Base-by-base conservation (phyloP, 2,888 invertebrate genomes). In the Scelioninae gen. 2 region DNA sequence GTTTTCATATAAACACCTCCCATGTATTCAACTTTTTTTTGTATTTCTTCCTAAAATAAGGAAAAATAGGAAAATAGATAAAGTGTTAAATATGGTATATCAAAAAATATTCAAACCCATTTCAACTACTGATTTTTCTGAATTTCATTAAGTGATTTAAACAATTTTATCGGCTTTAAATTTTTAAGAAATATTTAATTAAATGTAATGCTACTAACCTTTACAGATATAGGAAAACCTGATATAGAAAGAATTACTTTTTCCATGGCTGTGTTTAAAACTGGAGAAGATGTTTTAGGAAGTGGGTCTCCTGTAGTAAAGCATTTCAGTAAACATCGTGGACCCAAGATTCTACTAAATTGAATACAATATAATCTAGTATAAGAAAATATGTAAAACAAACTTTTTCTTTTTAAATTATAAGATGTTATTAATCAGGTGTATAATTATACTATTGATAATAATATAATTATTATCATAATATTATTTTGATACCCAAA, bases 191-290 rank as follows among this genome's bases (percentile, higher is more conserved):
- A 22, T 22, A 22, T 4, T 4, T 18, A 41, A 41, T 41, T 6
- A 2, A 25, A 37, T n/a, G n/a, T 61, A 43, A 52, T 31, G 37
- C 58, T 58, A 39, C 37, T 46, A 11, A 87, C 90, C 80, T 90
- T 90, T 52, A 85, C 84, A 2, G 82, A 78, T 53, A 86, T 86
- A n/a, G 87, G 82, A 39, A 88, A 80, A 78, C 87, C 86, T 74
- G 93, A 93, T 11, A 91, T 90, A 2, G 92, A 91, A 19, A 95
- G 87, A 4, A 91, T 88, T 18, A 93, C 84, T 15, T 90, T 90
- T 77, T 90, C 88, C 96, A 97, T 95, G 0, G 95, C 93, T 50
- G 94, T 89, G 18, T 93, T 94, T 80, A 90, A 95, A 0, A 96
- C 90, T 0, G 96, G 95, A 80, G 91, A 91, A 0, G 89, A 89